Conservation (phyloP, 2,113 vertebrate genomes). For the Sinocyclocheilus maitianheensis region DNA sequence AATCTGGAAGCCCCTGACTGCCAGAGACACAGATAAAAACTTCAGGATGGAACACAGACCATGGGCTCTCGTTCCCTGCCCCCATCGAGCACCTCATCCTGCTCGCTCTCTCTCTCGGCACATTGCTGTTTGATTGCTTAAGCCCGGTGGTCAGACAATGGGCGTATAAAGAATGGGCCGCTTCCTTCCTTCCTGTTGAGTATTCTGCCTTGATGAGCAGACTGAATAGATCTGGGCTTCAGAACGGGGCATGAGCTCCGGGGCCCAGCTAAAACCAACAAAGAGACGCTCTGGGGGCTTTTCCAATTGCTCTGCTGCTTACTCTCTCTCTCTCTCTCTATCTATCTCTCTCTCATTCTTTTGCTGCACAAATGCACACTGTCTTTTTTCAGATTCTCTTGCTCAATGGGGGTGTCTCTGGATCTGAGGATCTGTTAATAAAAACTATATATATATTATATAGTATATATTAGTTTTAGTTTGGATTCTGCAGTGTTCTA, state of each 20-base stretch:
- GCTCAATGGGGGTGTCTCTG: background rate
- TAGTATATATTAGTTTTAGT: background rate
- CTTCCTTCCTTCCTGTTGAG: constrained; percentile 92
- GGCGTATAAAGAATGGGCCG: constrained; percentile 89
- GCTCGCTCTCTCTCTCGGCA: constrained; percentile 69
- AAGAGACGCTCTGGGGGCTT: constrained; percentile 89
- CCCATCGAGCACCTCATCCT: constrained; percentile 62
- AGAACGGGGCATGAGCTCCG: constrained; percentile 86
- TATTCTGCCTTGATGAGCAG: constrained; percentile 98
- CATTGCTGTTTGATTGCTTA: constrained; percentile 90
- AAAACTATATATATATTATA: no score
- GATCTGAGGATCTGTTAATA: background rate
- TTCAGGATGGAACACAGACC: constrained; percentile 47
- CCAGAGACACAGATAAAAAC: constrained; percentile 44
- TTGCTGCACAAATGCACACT: constrained; percentile 16
- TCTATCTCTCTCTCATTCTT: constrained; percentile 1
- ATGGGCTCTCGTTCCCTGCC: constrained; percentile 49
- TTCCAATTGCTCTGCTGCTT: constrained; percentile 88
- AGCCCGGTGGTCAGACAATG: constrained; percentile 94
- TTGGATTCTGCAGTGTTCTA: background rate
- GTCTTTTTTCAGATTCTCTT: background rate
- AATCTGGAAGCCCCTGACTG: constrained; percentile 10
- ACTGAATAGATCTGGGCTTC: constrained; percentile 93
- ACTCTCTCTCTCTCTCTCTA: constrained; percentile 68
- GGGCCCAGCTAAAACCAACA: constrained; percentile 91